phyloP scores from a whole-genome alignment of 2,113 vertebrate species.

The Cebidichthys violaceus region DNA sequence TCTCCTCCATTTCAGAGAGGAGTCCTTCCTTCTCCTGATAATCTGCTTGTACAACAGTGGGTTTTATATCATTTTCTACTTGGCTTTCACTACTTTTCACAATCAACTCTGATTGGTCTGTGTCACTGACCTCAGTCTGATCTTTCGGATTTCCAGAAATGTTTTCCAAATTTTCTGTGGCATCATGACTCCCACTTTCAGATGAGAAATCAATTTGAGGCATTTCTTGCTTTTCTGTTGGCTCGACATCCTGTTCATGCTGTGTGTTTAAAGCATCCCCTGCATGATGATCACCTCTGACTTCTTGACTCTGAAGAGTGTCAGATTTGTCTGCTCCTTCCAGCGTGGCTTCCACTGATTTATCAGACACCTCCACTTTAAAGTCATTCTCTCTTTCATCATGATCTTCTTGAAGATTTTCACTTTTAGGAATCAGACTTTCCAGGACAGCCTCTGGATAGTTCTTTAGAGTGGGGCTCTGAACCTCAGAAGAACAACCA shows the following conservation, averaged over 20 bases:
- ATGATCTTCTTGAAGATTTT: not conserved
- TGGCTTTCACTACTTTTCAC: not conserved
- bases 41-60: not conserved
- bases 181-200: not conserved
- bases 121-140: slow-evolving; percentile 3
- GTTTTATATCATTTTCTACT: not conserved
- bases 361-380: not conserved
- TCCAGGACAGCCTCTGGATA: not conserved
- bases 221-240: not conserved
- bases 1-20: not conserved
- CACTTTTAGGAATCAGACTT: not conserved
- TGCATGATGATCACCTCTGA: not conserved
- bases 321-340: not conserved
- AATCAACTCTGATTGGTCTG: not conserved
- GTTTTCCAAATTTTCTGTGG: not conserved
- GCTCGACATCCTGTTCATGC: not conserved
- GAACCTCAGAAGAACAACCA: slow-evolving; percentile 11
- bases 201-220: not conserved
- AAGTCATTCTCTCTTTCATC: not conserved
- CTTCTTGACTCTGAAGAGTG: not conserved
- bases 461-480: not conserved
- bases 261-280: not conserved
- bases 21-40: not conserved
- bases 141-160: not conserved
- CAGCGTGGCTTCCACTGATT: not conserved